Conservation (phyloP, 2,888 invertebrate species). For the Idaea aversata region DNA sequence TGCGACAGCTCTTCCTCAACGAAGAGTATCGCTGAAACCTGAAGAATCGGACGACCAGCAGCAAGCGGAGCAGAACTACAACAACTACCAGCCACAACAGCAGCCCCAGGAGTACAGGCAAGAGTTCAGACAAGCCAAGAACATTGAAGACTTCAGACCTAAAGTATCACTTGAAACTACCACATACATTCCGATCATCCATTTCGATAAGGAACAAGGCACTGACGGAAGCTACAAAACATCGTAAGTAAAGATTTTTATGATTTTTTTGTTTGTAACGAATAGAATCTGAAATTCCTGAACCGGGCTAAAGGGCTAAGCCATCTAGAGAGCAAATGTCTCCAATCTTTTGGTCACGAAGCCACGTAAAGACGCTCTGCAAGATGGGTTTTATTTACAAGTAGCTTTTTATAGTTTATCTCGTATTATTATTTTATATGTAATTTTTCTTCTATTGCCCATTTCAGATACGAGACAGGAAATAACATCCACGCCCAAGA, state of each 20-base stretch:
- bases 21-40: slow-evolving; percentile 58
- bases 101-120: slow-evolving; percentile 34
- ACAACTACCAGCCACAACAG: slow-evolving; percentile 51
- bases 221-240: slow-evolving; percentile 92
- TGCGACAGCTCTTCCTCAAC: slow-evolving; percentile 68
- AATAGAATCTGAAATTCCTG: too few species aligned
- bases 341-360: too few species aligned
- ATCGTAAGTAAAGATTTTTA: slow-evolving; percentile 72
- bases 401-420: too few species aligned
- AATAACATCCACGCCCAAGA: slow-evolving; percentile 90
- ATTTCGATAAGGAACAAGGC: slow-evolving; percentile 90
- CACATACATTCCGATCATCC: slow-evolving; percentile 90
- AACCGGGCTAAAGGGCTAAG: too few species aligned
- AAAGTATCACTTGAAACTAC: slow-evolving; percentile 79
- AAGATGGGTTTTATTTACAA: too few species aligned
- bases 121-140: slow-evolving; percentile 60
- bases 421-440: too few species aligned
- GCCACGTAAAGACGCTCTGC: too few species aligned
- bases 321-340: too few species aligned
- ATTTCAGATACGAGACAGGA: slow-evolving; percentile 88
- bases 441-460: too few species aligned
- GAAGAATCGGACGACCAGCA: slow-evolving; percentile 59
- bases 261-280: too few species aligned
- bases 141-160: slow-evolving; percentile 69
- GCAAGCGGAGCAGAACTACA: slow-evolving; percentile 64